phyloP scores from a whole-genome alignment of 2,888 invertebrate genomes.

The Allacma fusca region DNA sequence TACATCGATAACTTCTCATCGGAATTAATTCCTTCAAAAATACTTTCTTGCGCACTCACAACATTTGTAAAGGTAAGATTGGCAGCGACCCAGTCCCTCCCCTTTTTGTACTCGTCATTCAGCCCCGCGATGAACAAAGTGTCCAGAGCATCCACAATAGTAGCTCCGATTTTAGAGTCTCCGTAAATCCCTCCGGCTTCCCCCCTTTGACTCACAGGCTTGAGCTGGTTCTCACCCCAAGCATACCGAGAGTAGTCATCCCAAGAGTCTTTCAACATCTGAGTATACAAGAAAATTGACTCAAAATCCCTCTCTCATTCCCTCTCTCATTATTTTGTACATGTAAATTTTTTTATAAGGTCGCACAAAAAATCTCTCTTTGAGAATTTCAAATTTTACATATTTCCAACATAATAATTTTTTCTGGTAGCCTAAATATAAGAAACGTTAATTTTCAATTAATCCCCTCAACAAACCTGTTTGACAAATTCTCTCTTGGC shows the following conservation, averaged over 20 bases:
- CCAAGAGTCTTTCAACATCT: conserved; percentile 99
- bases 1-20: too few species aligned
- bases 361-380: too few species aligned
- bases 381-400: too few species aligned
- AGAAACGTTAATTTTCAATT: background rate
- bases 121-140: conserved; percentile 97
- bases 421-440: background rate
- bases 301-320: too few species aligned
- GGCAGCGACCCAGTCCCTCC: conserved; percentile 90
- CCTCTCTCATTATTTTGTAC: too few species aligned
- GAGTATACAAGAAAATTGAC: conserved; percentile 56
- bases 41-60: conserved; percentile 62
- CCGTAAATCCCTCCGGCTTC: conserved; percentile 93
- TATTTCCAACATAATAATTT: background rate
- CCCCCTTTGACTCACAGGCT: conserved; percentile 86
- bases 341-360: too few species aligned
- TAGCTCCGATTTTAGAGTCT: conserved; percentile 83
- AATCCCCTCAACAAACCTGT: conserved; percentile 72
- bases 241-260: conserved; percentile 95
- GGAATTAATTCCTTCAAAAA: too few species aligned
- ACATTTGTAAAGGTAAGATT: conserved; percentile 75
- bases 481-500: conserved; percentile 83
- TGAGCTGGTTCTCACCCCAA: conserved; percentile 98
- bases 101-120: conserved; percentile 90
- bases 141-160: conserved; percentile 95